phyloP scores from a whole-genome alignment of 2,888 invertebrate species.

The Drosophila niveifrons region DNA sequence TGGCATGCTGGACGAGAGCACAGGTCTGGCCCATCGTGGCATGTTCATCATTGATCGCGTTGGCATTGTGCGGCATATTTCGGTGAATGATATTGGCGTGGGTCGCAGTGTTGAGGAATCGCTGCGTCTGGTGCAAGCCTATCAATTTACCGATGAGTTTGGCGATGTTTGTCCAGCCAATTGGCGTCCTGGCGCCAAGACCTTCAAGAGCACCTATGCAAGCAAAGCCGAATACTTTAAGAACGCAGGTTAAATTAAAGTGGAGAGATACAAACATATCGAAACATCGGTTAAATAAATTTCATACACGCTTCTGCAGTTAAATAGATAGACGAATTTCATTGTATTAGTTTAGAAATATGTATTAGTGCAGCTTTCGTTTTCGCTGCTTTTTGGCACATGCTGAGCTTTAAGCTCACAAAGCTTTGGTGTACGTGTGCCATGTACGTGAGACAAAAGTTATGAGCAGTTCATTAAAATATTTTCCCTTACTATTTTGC shows the following conservation, averaged over 20 bases:
- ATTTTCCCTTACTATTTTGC: not conserved
- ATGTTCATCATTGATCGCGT: constrained; percentile 96
- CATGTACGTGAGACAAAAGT: not conserved
- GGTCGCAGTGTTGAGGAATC: constrained; percentile 96
- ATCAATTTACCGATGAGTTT: constrained; percentile 96
- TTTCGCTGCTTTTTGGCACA: too few relatives aligned
- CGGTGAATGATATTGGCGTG: constrained; percentile 97
- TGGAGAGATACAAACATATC: not conserved
- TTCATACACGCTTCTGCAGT: too few relatives aligned
- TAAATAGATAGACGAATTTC: too few relatives aligned
- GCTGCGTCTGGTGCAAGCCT: constrained; percentile 96
- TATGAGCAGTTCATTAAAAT: not conserved
- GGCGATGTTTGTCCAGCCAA: constrained; percentile 96
- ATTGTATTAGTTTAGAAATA: too few relatives aligned
- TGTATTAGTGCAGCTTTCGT: too few relatives aligned
- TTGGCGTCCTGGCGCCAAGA: constrained; percentile 59
- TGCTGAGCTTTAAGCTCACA: not conserved
- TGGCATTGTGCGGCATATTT: constrained; percentile 95
- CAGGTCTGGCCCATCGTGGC: constrained; percentile 96
- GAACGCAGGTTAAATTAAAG: constrained; percentile 36
- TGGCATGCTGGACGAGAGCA: constrained; percentile 94
- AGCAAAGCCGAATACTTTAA: constrained; percentile 61
- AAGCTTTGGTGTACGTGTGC: too few relatives aligned
- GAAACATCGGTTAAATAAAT: constrained; percentile 16
- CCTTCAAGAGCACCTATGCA: constrained; percentile 35